Base-by-base conservation (phyloP, 1,140 invertebrate species). In the Cydia pomonella region DNA sequence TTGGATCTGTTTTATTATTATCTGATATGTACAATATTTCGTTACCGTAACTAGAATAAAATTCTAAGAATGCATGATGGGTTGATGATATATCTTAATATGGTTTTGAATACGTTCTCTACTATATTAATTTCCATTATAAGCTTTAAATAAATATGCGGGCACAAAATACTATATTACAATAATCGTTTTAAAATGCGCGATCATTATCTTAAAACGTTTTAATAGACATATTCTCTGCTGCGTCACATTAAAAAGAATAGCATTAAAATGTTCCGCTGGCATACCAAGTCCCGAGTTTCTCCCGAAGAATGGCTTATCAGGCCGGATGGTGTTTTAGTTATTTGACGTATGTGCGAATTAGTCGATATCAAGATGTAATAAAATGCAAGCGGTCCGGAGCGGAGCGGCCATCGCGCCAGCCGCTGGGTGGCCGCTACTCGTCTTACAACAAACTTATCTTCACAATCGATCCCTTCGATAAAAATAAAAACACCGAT, bases 391-490 rank as follows among this genome's bases (percentile, higher is more conserved):
- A 82, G 79, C 74, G 77, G 77, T 79, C 80, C 80, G 77, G 83
- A 76, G 79, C 80, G 78, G 73, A 9, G 64, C 29, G 23, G 75
- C 3, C 29, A 44, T 29, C 66, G 50, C n/a, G 80, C 79, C 76
- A 78, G 47, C 75, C 77, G 77, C 82, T 87, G 89, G 89, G 91
- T 92, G 91, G 91, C 82, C 91, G 89, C 91, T 92, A 90, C 91
- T 90, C 86, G 91, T 92, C 91, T 92, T 92, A 91, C 91, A 87
- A 90, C 86, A 86, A 87, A 89, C 86, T 91, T 92, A 92, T 92
- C 91, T 92, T 87, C 83, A 89, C 84, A 88, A 92, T 92, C 89
- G 89, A 91, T 91, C 85, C 86, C 80, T 80, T 79, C 83, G 88
- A 91, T 91, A 90, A 91, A 90, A 92, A 91, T 87, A 90, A 79